Evolutionary conservation across 2,888 invertebrate species (phyloP), one percentile per base, ranked within the genome.

Genomic region (Eutolmus rufibarbis): DNA sequence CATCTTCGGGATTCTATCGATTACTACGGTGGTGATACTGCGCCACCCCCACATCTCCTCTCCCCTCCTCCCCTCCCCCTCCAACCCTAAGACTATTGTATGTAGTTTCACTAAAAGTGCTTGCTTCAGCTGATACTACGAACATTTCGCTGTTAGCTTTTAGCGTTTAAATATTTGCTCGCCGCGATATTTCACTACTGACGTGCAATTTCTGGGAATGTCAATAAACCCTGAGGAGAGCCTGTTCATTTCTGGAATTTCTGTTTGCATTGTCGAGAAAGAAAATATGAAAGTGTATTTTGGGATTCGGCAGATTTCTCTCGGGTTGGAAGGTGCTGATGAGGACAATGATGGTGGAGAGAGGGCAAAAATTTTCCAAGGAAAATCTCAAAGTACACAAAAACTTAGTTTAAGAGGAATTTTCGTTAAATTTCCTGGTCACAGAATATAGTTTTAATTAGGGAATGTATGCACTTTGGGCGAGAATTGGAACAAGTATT

Each of bases 141-240:
- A 16, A 76, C 37, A 31, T 76, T 34, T n/a, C 76, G 31, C 31
- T 76, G 37, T 40, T 76, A 34, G 40, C n/a, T 76, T 76, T 40
- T n/a, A 76, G 31, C 40, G 28, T 76, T 66, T 76, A 76, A 76
- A 76, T 76, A 76, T 76, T 76, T 76, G 40, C 76, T 76, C 76
- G n/a, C 76, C n/a, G 40, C 40, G 40, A 76, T 76, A 76, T 76
- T 76, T 76, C 40, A 40, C 76, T 40, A 76, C 34, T 76, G 76
- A 76, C 76, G 76, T 76, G 76, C 76, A 76, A 34, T 76, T 76
- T 76, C 76, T n/a, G 76, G 76, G 28, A 76, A 40, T 76, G 76
- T 76, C 76, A 76, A 76, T 40, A 76, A 76, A 76, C 76, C 76
- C 76, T 34, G 40, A 34, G 76, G 37, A 34, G 37, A 76, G 34